A percentile compares a stretch with the other conserved stretches of the same genome.
Evolutionary conservation across 2,113 vertebrate species (phyloP).

Genomic region (Epinephelus fuscoguttatus): DNA sequence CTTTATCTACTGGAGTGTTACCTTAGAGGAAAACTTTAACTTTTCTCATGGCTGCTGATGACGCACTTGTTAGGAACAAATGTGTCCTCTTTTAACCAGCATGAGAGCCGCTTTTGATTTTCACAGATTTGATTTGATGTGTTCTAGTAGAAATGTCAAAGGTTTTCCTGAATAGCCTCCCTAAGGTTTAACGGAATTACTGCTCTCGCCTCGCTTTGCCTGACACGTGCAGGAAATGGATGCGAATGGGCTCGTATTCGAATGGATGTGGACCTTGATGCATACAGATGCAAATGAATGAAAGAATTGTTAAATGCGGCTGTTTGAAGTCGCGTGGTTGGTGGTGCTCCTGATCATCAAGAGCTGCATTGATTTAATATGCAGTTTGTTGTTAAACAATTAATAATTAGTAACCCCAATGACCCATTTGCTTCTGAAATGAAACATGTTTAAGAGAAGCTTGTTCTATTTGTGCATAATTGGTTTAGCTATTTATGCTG

Average conservation of each 20-base stretch:
- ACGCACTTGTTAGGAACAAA: conserved; percentile 7
- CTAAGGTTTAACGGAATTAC: conserved; percentile 44
- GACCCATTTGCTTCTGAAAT: conserved; percentile 79
- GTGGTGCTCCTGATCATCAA: conserved; percentile 74
- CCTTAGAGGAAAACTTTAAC: conserved; percentile 19
- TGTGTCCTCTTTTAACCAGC: neutral
- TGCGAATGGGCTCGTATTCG: conserved; percentile 37
- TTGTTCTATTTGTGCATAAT: conserved; percentile 78
- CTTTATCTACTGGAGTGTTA: conserved; percentile 8
- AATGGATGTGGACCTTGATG: conserved; percentile 46
- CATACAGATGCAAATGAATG: conserved; percentile 69
- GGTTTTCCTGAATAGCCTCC: conserved; percentile 21
- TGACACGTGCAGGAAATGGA: conserved; percentile 31
- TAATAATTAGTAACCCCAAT: conserved; percentile 83
- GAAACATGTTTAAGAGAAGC: conserved; percentile 77
- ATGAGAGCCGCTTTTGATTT: conserved; percentile 38
- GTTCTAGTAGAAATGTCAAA: conserved; percentile 29
- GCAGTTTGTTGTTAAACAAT: conserved; percentile 80
- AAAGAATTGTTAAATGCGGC: conserved; percentile 55
- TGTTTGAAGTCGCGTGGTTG: conserved; percentile 72
- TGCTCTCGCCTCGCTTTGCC: conserved; percentile 16
- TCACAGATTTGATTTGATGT: conserved; percentile 46
- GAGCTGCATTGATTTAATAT: conserved; percentile 75
- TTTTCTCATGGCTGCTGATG: conserved; percentile 31
- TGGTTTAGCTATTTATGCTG: conserved; percentile 77